phyloP scores from a whole-genome alignment of 1,140 invertebrate species.

The Trigoniulus corallinus region DNA sequence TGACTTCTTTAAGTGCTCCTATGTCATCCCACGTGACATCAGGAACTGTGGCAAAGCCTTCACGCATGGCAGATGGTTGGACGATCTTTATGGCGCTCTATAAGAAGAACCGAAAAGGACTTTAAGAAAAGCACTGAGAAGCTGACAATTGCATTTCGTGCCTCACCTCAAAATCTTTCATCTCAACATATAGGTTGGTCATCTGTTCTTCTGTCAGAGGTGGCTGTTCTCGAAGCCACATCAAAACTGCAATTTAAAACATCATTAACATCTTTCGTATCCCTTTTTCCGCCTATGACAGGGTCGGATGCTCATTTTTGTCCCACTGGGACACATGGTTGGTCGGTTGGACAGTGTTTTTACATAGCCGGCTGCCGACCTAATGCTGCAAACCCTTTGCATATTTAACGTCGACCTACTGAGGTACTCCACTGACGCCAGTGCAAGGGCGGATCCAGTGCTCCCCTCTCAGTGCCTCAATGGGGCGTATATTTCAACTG shows the following conservation, averaged over 20 bases:
- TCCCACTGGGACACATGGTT: too few relatives aligned
- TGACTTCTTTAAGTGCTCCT: constrained; percentile 72
- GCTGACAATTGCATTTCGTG: neutral
- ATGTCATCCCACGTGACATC: constrained; percentile 95
- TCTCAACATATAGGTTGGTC: constrained; percentile 42
- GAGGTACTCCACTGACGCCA: too few relatives aligned
- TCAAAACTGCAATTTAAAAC: constrained; percentile 25
- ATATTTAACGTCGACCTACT: too few relatives aligned
- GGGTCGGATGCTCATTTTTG: too few relatives aligned
- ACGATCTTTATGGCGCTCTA: constrained; percentile 54
- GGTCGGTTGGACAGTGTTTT: too few relatives aligned
- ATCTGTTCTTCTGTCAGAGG: constrained; percentile 40
- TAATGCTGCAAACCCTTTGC: too few relatives aligned
- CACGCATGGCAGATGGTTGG: constrained; percentile 83
- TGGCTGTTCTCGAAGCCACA: constrained; percentile 36
- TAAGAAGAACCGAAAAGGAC: constrained; percentile 15
- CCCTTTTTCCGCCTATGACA: constrained; percentile 1
- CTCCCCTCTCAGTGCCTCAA: too few relatives aligned
- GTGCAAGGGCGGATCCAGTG: too few relatives aligned
- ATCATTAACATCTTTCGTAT: constrained; percentile 12
- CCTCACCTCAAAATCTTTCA: constrained; percentile 48
- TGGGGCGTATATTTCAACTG: too few relatives aligned
- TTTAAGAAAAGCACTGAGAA: neutral
- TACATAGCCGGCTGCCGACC: too few relatives aligned
- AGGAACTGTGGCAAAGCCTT: constrained; percentile 94